A percentile compares a stretch with the other conserved stretches of the same genome.
phyloP scores from a whole-genome alignment of 2,113 vertebrate genomes.

The Periophthalmodon schlosseri region DNA sequence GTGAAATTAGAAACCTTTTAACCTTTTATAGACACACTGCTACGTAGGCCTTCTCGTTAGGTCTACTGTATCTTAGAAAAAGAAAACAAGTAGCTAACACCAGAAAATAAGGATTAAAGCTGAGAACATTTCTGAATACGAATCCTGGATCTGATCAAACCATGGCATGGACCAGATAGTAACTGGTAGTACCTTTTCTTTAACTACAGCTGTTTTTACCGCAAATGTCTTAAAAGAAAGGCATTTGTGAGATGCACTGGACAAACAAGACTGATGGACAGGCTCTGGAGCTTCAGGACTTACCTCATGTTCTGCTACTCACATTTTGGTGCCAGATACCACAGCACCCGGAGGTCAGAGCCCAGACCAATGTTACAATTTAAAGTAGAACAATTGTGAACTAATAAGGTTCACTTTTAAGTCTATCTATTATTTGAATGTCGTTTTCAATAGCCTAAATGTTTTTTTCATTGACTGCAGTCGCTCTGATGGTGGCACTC shows the following conservation, averaged over 20 bases:
- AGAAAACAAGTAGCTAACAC: too few relatives aligned
- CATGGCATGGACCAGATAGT: background rate
- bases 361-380: background rate
- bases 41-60: too few relatives aligned
- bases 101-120: too few relatives aligned
- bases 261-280: background rate
- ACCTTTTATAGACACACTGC: background rate
- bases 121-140: background rate
- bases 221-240: background rate
- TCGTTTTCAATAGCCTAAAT: too few relatives aligned
- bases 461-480: too few relatives aligned
- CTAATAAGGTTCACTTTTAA: too few relatives aligned
- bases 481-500: too few relatives aligned
- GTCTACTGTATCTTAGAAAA: too few relatives aligned
- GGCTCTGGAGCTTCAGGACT: background rate
- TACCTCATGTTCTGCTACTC: background rate
- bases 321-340: conserved; percentile 2
- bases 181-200: background rate
- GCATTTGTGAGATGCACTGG: background rate
- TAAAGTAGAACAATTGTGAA: background rate
- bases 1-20: background rate
- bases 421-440: too few relatives aligned
- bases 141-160: background rate
- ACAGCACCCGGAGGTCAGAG: background rate
- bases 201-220: background rate